These are phyloP conservation scores for Aleiodes testaceus DNA, from an alignment of 2,888 invertebrate genomes.

Conservation along the genomic window DNA sequence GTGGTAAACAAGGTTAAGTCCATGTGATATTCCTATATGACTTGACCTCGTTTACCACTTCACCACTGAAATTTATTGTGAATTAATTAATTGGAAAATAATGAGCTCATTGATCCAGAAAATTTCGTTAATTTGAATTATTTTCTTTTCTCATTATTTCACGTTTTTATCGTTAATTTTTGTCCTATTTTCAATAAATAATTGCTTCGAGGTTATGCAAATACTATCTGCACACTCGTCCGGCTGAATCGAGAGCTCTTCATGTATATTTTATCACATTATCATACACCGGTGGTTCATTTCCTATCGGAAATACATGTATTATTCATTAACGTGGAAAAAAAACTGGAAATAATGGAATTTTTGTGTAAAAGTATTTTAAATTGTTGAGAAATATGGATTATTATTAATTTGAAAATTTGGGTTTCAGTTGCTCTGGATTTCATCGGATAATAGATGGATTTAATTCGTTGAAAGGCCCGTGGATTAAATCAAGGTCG, in stretches of 20 bases:
- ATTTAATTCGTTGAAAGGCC: slow-evolving; percentile 5
- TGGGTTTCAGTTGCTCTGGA: background rate
- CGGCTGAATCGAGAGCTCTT: slow-evolving; percentile 23
- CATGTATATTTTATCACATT: slow-evolving; percentile 30
- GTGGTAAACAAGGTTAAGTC: too few relatives aligned
- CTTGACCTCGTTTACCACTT: too few relatives aligned
- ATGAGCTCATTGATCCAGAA: too few relatives aligned
- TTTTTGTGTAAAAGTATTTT: background rate
- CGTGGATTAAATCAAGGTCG: slow-evolving; percentile 17
- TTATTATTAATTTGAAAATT: slow-evolving; percentile 3
- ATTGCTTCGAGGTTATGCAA: slow-evolving; percentile 13
- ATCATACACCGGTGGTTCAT: slow-evolving; percentile 26
- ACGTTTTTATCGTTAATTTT: too few relatives aligned
- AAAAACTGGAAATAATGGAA: too few relatives aligned
- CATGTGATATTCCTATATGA: too few relatives aligned
- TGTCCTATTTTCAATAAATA: too few relatives aligned
- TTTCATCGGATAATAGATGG: slow-evolving; percentile 2
- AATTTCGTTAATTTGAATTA: too few relatives aligned
- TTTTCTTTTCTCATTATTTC: too few relatives aligned
- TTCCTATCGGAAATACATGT: slow-evolving; percentile 29
- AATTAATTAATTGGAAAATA: too few relatives aligned
- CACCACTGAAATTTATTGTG: too few relatives aligned
- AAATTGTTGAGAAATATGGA: too few relatives aligned
- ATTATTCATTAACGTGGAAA: slow-evolving; percentile 15
- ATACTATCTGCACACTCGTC: slow-evolving; percentile 18